phyloP scores from a whole-genome alignment of 2,888 invertebrate genomes.

The Linnaemya vulpina region DNA sequence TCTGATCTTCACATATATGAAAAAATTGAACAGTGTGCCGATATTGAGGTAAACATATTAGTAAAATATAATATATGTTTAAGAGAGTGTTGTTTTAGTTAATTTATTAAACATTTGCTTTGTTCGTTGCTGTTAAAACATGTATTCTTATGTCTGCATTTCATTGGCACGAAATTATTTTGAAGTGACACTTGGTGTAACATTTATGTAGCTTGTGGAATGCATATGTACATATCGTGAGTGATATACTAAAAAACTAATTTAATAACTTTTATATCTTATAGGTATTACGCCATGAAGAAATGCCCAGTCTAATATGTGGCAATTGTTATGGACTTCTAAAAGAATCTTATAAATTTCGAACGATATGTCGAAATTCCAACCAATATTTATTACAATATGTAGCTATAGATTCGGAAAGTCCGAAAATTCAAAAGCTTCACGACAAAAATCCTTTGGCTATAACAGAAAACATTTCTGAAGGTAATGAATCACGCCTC shows the following conservation, averaged over 20 bases:
- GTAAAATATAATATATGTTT: too few relatives aligned
- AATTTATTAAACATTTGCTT: too few relatives aligned
- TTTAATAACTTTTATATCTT: neutral
- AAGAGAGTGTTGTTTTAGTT: too few relatives aligned
- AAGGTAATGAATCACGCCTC: neutral
- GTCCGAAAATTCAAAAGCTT: slow-evolving; percentile 25
- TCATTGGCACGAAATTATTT: too few relatives aligned
- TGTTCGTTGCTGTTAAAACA: too few relatives aligned
- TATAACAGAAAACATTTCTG: neutral
- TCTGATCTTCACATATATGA: slow-evolving; percentile 55
- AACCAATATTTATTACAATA: slow-evolving; percentile 80
- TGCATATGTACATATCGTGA: too few relatives aligned
- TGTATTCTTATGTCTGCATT: too few relatives aligned
- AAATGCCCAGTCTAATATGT: slow-evolving; percentile 81
- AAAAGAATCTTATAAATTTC: slow-evolving; percentile 80
- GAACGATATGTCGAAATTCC: slow-evolving; percentile 80
- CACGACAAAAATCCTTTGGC: slow-evolving; percentile 39
- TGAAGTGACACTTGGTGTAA: too few relatives aligned
- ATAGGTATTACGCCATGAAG: slow-evolving; percentile 76
- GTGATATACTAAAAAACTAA: too few relatives aligned
- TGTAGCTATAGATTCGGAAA: slow-evolving; percentile 54
- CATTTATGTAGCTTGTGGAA: too few relatives aligned
- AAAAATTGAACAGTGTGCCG: slow-evolving; percentile 79
- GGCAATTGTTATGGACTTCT: slow-evolving; percentile 75
- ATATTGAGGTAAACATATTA: slow-evolving; percentile 76